Conservation (phyloP, 1,140 invertebrate genomes). For the Homalodisca vitripennis region DNA sequence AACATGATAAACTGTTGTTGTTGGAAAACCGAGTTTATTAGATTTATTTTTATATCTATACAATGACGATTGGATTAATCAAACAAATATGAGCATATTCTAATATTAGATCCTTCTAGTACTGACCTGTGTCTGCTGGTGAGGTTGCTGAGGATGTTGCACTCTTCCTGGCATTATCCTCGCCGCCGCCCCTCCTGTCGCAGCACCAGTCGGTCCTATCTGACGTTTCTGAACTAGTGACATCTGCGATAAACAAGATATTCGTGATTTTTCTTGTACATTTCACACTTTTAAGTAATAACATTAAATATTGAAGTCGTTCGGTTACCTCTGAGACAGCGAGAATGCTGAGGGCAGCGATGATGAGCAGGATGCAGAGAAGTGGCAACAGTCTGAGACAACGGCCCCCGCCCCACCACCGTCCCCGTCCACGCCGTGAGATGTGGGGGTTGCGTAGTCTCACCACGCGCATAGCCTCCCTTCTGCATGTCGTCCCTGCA, state of each 20-base stretch:
- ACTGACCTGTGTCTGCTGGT: slow-evolving; percentile 16
- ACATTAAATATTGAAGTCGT: neutral
- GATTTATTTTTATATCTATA: too few species aligned
- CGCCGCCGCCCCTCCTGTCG: slow-evolving; percentile 35
- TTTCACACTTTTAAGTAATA: neutral
- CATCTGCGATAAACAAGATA: slow-evolving; percentile 32
- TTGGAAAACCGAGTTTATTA: too few species aligned
- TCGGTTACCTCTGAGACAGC: slow-evolving; percentile 38
- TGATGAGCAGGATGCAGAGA: slow-evolving; percentile 37
- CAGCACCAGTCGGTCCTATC: slow-evolving; percentile 17
- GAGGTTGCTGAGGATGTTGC: slow-evolving; percentile 28
- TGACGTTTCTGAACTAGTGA: slow-evolving; percentile 36
- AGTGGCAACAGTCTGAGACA: slow-evolving; percentile 39
- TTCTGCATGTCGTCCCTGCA: slow-evolving; percentile 36
- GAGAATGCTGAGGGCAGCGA: slow-evolving; percentile 37
- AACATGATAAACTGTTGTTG: too few species aligned
- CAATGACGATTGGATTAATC: too few species aligned
- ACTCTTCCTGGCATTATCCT: slow-evolving; percentile 39
- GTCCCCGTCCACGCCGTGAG: slow-evolving; percentile 29
- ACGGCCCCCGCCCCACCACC: slow-evolving; percentile 31
- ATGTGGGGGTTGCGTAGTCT: slow-evolving; percentile 35
- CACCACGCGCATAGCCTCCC: slow-evolving; percentile 38
- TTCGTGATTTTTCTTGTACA: neutral
- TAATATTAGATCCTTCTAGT: neutral
- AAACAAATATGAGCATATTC: too few species aligned